Evolutionary conservation across 2,113 vertebrate species (phyloP).

Genomic region (Aix galericulata): DNA sequence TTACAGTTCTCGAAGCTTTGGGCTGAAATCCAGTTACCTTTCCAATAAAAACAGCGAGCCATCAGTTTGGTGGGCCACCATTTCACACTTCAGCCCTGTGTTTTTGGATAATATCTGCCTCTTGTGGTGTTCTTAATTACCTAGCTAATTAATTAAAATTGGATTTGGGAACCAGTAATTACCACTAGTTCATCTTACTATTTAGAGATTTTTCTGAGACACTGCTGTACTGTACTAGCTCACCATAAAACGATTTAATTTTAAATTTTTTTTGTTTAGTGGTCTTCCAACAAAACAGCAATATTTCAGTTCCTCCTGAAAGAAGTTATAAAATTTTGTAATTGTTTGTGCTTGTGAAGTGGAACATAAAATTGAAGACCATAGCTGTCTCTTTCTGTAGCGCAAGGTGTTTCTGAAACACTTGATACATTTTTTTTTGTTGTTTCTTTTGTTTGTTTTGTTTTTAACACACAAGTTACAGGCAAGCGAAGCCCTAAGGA

Average conservation of each 20-base stretch:
- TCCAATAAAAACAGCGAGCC: neutral
- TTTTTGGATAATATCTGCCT: neutral
- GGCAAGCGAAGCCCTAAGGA: slow-evolving; percentile 91
- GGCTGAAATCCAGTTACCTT: neutral
- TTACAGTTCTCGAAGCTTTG: neutral
- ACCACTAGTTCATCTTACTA: neutral
- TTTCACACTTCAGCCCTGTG: neutral
- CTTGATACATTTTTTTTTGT: neutral
- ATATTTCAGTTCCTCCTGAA: neutral
- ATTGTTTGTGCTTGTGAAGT: neutral
- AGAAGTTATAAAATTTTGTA: neutral
- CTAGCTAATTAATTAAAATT: neutral
- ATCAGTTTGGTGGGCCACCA: neutral
- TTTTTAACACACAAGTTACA: slow-evolving; percentile 83
- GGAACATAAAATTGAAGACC: neutral
- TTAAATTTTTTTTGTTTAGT: neutral
- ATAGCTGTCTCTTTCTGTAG: neutral
- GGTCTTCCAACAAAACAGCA: neutral
- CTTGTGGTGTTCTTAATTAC: neutral
- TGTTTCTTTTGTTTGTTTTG: neutral
- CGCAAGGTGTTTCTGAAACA: neutral
- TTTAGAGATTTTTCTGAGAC: neutral
- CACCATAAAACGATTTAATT: neutral
- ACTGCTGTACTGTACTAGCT: neutral
- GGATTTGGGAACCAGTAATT: neutral